A percentile compares a stretch with the other conserved stretches of the same genome.
phyloP scores from a whole-genome alignment of 1,140 invertebrate species.

The Triops cancriformis region DNA sequence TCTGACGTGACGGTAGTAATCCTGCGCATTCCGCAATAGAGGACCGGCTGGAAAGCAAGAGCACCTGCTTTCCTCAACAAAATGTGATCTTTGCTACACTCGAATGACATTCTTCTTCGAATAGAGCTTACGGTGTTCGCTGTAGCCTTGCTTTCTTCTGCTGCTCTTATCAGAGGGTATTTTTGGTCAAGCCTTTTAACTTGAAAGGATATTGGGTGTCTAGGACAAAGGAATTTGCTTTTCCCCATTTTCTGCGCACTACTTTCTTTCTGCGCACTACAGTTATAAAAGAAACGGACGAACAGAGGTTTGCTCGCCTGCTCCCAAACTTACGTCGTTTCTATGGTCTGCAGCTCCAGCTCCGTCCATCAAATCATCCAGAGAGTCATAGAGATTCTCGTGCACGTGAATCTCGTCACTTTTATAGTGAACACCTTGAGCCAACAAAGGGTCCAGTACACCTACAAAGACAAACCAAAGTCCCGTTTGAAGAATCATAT shows the following conservation, averaged over 20 bases:
- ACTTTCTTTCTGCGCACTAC: not conserved
- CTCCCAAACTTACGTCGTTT: not conserved
- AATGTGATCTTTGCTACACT: not conserved
- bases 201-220: not conserved
- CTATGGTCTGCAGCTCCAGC: not conserved
- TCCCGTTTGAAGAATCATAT: too few species aligned
- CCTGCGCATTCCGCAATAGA: not conserved
- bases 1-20: not conserved
- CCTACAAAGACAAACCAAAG: too few species aligned
- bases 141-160: not conserved
- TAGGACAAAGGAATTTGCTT: not conserved
- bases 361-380: constrained; percentile 13
- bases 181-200: not conserved
- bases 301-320: not conserved
- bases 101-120: not conserved
- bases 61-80: not conserved
- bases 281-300: not conserved
- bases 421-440: not conserved
- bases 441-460: not conserved
- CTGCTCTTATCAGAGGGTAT: not conserved
- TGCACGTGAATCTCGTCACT: not conserved
- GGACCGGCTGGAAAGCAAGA: not conserved
- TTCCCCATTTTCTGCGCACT: not conserved
- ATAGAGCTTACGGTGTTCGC: not conserved
- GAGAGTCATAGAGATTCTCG: not conserved